A percentile compares a stretch with the other conserved stretches of the same genome.
phyloP scores from a whole-genome alignment of 2,888 invertebrate species.

The Buathra laborator region DNA sequence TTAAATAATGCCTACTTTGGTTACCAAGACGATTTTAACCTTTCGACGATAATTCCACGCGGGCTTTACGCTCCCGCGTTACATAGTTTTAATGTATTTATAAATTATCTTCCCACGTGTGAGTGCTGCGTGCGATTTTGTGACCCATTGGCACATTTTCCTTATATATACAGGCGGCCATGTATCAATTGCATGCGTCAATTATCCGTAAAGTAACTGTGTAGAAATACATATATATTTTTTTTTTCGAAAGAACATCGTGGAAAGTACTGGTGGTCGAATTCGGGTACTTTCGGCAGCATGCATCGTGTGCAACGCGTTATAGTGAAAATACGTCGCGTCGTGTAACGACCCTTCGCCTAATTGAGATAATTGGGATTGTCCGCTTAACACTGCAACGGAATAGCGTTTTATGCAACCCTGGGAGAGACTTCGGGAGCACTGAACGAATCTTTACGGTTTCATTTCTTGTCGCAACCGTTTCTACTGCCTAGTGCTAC shows the following conservation, averaged over 20 bases:
- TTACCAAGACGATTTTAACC: slow-evolving; percentile 15
- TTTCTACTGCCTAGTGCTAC: not conserved
- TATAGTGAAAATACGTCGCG: not conserved
- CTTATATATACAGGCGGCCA: not conserved
- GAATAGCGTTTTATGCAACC: slow-evolving; percentile 17
- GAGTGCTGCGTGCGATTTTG: slow-evolving; percentile 18
- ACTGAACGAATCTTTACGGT: slow-evolving; percentile 62
- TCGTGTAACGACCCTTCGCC: slow-evolving; percentile 55
- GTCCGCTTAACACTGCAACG: slow-evolving; percentile 46
- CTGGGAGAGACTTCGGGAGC: slow-evolving; percentile 6
- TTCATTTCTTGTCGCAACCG: slow-evolving; percentile 59
- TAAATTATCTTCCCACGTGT: slow-evolving; percentile 25
- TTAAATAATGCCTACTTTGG: slow-evolving; percentile 9
- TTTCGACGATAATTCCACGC: slow-evolving; percentile 31
- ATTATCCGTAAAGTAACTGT: slow-evolving; percentile 30
- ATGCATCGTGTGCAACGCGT: too few relatives aligned
- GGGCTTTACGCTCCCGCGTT: not conserved
- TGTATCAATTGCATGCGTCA: slow-evolving; percentile 22
- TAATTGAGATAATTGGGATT: slow-evolving; percentile 63
- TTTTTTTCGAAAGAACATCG: not conserved
- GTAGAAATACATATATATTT: slow-evolving; percentile 4
- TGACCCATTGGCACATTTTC: slow-evolving; percentile 32
- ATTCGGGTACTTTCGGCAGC: not conserved
- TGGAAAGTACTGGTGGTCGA: not conserved
- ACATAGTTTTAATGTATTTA: slow-evolving; percentile 21